These are phyloP conservation scores for Chaetorhynchus papuensis DNA, from an alignment of 2,113 vertebrate species.

Conservation along the genomic window DNA sequence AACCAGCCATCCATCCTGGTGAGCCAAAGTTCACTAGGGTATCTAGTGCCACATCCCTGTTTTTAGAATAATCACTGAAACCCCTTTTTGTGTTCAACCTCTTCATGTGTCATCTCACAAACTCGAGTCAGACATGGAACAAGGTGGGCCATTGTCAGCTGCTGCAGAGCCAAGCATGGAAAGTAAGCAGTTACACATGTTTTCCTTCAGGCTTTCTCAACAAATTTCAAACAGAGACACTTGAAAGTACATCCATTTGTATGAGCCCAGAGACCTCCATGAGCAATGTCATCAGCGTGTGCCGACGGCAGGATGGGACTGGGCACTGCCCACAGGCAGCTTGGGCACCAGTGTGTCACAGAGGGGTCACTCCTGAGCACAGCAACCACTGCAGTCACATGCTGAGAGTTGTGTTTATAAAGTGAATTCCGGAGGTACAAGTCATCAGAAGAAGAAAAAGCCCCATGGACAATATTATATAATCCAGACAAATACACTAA, in stretches of 20 bases:
- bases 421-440: neutral
- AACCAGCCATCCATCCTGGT: neutral
- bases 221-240: neutral
- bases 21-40: neutral
- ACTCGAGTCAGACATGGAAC: fast-evolving
- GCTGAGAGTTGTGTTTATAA: constrained; percentile 21
- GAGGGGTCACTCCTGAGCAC: neutral
- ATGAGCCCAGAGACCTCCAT: neutral
- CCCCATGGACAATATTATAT: constrained; percentile 13
- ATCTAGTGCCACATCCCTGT: neutral
- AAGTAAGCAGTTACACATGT: neutral
- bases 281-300: neutral
- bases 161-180: neutral
- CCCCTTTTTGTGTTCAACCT: neutral
- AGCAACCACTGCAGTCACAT: neutral
- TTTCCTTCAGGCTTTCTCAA: neutral
- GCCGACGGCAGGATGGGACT: neutral
- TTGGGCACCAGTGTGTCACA: neutral
- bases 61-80: neutral
- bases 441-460: constrained; percentile 43
- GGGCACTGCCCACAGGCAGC: neutral
- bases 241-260: neutral
- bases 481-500: constrained; percentile 46
- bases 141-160: neutral
- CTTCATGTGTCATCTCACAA: neutral